These are phyloP conservation scores for Ciconia stormi DNA, from an alignment of 2,113 vertebrate species.

Conservation along the genomic window DNA sequence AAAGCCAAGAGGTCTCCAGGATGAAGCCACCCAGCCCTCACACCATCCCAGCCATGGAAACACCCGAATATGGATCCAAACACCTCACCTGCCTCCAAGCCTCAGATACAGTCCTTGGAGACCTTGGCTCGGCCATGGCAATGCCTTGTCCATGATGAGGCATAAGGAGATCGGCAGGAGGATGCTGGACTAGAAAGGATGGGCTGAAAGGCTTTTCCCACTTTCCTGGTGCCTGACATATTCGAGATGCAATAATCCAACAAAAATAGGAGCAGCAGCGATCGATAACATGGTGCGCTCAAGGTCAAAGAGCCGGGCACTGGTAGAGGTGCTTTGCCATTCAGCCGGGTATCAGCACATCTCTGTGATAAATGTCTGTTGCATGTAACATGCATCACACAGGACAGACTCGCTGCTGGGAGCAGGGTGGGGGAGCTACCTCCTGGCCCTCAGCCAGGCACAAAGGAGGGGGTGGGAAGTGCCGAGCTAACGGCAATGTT, in stretches of 20 bases:
- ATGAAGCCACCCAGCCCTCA: background rate
- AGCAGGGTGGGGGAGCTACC: background rate
- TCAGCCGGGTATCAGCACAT: background rate
- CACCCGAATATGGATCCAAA: accelerated
- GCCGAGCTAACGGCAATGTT: background rate
- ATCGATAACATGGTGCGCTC: background rate
- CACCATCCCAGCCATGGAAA: background rate
- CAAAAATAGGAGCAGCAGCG: background rate
- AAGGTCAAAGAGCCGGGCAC: background rate
- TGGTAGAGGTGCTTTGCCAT: background rate
- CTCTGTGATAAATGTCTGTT: background rate
- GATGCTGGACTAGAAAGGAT: background rate
- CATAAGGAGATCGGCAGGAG: background rate
- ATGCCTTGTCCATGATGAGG: too few species aligned
- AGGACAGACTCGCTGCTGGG: background rate
- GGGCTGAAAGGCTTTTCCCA: background rate
- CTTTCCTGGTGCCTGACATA: background rate
- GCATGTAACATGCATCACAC: background rate
- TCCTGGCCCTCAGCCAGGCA: background rate
- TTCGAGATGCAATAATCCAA: background rate
- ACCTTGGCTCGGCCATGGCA: background rate
- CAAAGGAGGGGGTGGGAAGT: background rate
- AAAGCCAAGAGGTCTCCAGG: background rate
- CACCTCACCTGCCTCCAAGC: background rate
- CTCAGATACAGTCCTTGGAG: background rate